These are phyloP conservation scores for Meliscaeva auricollis DNA, from an alignment of 2,888 invertebrate species.

Conservation along the genomic window DNA sequence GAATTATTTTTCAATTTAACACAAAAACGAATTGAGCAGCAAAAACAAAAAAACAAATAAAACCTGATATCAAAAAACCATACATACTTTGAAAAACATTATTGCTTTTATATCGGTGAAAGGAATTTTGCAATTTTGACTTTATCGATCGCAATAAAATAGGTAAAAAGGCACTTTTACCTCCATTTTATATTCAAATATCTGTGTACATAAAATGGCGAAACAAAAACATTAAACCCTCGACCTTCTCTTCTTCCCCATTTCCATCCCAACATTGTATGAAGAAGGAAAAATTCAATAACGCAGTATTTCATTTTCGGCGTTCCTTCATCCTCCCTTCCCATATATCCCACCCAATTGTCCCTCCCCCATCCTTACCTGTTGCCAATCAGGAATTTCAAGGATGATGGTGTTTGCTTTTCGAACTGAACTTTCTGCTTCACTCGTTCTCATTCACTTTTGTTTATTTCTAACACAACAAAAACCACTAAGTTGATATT, in stretches of 20 bases:
- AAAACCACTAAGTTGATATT: conserved; percentile 13
- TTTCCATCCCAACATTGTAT: not conserved
- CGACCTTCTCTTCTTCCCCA: not conserved
- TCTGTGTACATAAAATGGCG: conserved; percentile 6
- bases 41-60: not conserved
- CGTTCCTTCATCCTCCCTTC: not conserved
- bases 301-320: conserved; percentile 8
- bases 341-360: no score
- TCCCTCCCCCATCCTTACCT: conserved; percentile 48
- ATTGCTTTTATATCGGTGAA: conserved; percentile 7
- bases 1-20: conserved; percentile 60
- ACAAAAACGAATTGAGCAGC: conserved; percentile 24
- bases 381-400: conserved; percentile 63
- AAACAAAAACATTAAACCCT: conserved; percentile 27
- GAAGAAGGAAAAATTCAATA: conserved; percentile 32
- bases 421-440: conserved; percentile 43
- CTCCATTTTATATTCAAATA: conserved; percentile 30
- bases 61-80: not conserved
- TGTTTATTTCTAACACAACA: conserved; percentile 2
- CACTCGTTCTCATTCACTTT: not conserved
- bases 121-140: conserved; percentile 57
- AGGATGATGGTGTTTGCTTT: conserved; percentile 49
- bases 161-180: conserved; percentile 2
- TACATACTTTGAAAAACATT: conserved; percentile 1
- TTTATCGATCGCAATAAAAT: conserved; percentile 63